Base-by-base conservation (phyloP, 30 jellyfish, hydroid and myxozoan genomes). In the Sanderia malayensis region DNA sequence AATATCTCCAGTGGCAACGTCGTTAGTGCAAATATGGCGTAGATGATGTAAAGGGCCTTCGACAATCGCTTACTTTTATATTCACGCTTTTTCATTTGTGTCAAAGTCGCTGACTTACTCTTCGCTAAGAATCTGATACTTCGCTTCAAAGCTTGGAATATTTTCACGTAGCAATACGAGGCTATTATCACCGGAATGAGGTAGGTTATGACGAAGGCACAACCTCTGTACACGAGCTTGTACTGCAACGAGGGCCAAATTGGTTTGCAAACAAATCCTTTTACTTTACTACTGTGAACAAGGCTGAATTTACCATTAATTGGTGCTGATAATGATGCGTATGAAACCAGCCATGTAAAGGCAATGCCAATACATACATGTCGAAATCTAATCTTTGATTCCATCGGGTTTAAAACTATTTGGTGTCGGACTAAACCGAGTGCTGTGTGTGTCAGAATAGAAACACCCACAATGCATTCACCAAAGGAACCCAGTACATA, bases 391-490 rank as follows among this genome's bases (percentile, higher is more conserved):
- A 86, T 30, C 57, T 13, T 65, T 45, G 85, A 65, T 17, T 67
- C 34, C 82, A 81, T 70, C 41, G 94, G 85, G 62, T 70, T 71
- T 23, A 34, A 58, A 21, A 86, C 85, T 23, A 79, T 66, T 37
- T 55, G 70, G 75, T 70, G 74, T 6, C 96, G 89, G 22, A 64
- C 73, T 32, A 86, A 19, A 30, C 90, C 89, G 32, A 86, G 52
- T 1, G 94, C 71, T n/a, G 96, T 71, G 47, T 86, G 96, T 19
- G 96, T 86, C 49, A 86, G 49, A 8, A 86, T 94, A 0, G 94
- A 86, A 3, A 86, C 96, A 31, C 96, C 96, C 24, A 86, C 96
- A 58, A 86, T 71, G 49, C 79, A 70, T 55, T 86, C 96, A 9
- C 88, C 84, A 18, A 86, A 61, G 62, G 90, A 85, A 20, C 80